A percentile compares a stretch with the other conserved stretches of the same genome.
phyloP scores from a whole-genome alignment of 1,140 invertebrate species.

The Spodoptera frugiperda region DNA sequence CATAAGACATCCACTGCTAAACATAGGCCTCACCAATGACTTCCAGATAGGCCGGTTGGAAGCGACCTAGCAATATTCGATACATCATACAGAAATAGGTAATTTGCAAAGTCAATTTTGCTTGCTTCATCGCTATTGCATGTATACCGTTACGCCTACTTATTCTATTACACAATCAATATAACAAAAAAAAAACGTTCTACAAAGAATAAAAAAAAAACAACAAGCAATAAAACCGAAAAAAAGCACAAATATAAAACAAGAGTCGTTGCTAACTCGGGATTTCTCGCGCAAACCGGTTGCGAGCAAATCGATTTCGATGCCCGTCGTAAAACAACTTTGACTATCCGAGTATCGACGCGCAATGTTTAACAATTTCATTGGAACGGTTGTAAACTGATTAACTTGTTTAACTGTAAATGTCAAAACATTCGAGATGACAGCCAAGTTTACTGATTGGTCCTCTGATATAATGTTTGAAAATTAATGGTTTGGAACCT shows the following conservation, averaged over 20 bases:
- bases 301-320: background rate
- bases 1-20: too few relatives aligned
- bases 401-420: slow-evolving; percentile 33
- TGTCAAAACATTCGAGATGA: background rate
- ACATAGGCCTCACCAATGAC: too few relatives aligned
- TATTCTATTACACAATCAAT: too few relatives aligned
- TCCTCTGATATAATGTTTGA: background rate
- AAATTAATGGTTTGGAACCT: background rate
- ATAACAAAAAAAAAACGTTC: too few relatives aligned
- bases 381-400: slow-evolving; percentile 26
- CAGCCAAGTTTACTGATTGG: slow-evolving; percentile 2
- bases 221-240: background rate
- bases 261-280: background rate
- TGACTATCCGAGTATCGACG: slow-evolving; percentile 16
- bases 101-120: too few relatives aligned
- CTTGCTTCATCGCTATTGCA: too few relatives aligned
- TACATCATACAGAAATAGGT: too few relatives aligned
- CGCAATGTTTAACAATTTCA: slow-evolving; percentile 36
- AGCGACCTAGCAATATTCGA: too few relatives aligned
- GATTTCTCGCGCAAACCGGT: background rate
- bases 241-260: background rate
- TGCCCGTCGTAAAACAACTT: slow-evolving; percentile 37
- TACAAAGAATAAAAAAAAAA: too few relatives aligned
- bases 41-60: too few relatives aligned
- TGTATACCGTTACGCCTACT: too few relatives aligned